These are phyloP conservation scores for Meleagris gallopavo DNA, from an alignment of 2,113 vertebrate species.

Conservation along the genomic window DNA sequence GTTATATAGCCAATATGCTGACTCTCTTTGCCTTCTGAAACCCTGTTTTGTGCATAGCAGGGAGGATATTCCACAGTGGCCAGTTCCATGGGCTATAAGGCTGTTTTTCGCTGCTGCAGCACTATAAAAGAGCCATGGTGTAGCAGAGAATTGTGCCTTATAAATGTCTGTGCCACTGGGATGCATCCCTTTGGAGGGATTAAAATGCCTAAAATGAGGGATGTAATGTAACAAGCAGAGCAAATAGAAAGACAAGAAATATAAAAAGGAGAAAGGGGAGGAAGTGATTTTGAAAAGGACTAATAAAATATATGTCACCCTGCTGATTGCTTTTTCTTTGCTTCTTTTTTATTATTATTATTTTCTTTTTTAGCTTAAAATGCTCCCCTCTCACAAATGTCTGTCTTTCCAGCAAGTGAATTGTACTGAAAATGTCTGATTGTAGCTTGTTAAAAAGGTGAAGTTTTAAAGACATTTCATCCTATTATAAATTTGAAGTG, in stretches of 20 bases:
- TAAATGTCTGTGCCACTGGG: slow-evolving; percentile 44
- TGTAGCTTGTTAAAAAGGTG: slow-evolving; percentile 69
- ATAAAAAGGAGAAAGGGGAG: slow-evolving; percentile 42
- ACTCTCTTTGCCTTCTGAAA: slow-evolving; percentile 13
- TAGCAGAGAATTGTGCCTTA: slow-evolving; percentile 39
- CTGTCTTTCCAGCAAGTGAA: slow-evolving; percentile 17
- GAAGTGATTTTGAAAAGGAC: slow-evolving; percentile 56
- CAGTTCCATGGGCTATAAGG: slow-evolving; percentile 55
- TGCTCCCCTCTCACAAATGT: neutral
- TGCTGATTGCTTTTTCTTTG: slow-evolving; percentile 57
- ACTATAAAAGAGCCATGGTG: slow-evolving; percentile 36
- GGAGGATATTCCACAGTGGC: slow-evolving; percentile 49
- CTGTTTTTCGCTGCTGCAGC: slow-evolving; percentile 20
- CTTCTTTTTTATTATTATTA: neutral
- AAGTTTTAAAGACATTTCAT: slow-evolving; percentile 59
- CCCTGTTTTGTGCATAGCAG: neutral
- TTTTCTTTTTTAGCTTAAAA: slow-evolving; percentile 25
- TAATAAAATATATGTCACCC: slow-evolving; percentile 61
- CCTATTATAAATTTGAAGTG: slow-evolving; percentile 58
- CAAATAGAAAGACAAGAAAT: slow-evolving; percentile 44
- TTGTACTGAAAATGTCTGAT: slow-evolving; percentile 38
- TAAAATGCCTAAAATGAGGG: slow-evolving; percentile 61
- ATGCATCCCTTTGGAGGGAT: slow-evolving; percentile 63
- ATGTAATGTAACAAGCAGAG: slow-evolving; percentile 27
- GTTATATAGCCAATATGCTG: slow-evolving; percentile 26